phyloP scores from a whole-genome alignment of 92 coral and sea anemone species.

The Ricordea florida region DNA sequence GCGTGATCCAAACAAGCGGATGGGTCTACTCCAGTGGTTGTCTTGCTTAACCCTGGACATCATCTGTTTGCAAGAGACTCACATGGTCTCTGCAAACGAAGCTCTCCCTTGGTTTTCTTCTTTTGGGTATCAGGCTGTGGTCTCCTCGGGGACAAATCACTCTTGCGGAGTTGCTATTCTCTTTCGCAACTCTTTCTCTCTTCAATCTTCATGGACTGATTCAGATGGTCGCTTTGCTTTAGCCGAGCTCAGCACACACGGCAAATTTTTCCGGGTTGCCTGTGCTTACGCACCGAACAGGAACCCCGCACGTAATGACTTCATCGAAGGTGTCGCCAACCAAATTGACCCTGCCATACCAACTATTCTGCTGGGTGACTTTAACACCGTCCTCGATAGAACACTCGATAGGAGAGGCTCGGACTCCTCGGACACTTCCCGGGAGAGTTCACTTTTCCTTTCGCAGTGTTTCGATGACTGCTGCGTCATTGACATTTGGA shows the following conservation, averaged over 20 bases:
- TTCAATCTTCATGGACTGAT: not conserved
- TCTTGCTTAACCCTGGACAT: not conserved
- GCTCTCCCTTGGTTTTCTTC: constrained; percentile 13
- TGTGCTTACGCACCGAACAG: constrained; percentile 43
- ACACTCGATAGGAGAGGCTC: not conserved
- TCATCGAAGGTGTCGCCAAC: not conserved
- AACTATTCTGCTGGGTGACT: constrained; percentile 14
- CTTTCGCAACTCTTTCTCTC: not conserved
- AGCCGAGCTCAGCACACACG: not conserved
- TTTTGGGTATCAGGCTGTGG: not conserved
- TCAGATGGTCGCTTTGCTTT: constrained; percentile 10
- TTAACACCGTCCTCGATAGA: constrained; percentile 1
- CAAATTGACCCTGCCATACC: constrained; percentile 5
- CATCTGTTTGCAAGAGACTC: constrained; percentile 35
- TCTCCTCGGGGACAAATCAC: not conserved
- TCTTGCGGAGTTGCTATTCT: constrained; percentile 35
- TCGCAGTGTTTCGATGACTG: not conserved
- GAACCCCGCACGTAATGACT: not conserved
- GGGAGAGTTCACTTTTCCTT: not conserved
- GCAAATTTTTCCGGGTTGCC: not conserved
- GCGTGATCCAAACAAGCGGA: not conserved
- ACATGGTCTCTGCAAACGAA: not conserved
- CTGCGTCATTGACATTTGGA: constrained; percentile 41
- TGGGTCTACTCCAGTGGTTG: constrained; percentile 18
- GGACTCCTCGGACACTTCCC: not conserved